These are phyloP conservation scores for Hydractinia symbiolongicarpus DNA, from an alignment of 30 jellyfish, hydroid and myxozoan genomes.

Conservation along the genomic window DNA sequence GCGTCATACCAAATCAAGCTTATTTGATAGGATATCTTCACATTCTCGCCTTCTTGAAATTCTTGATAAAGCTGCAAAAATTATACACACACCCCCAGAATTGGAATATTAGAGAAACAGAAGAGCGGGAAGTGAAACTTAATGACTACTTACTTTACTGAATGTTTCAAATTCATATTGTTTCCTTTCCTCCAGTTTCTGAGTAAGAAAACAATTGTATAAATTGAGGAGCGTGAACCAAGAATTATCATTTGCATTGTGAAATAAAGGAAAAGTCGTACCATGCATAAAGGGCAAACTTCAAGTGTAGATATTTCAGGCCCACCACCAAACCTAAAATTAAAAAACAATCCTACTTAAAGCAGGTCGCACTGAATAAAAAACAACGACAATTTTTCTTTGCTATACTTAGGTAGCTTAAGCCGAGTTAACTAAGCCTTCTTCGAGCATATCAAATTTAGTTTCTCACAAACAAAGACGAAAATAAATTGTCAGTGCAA, in stretches of 20 bases:
- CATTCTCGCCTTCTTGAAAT: conserved; percentile 49
- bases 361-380: too few relatives aligned
- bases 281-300: conserved; percentile 65
- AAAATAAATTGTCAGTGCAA: too few relatives aligned
- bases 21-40: conserved; percentile 36
- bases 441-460: too few relatives aligned
- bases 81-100: background rate
- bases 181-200: conserved; percentile 42
- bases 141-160: conserved; percentile 12
- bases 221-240: background rate
- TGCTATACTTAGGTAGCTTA: too few relatives aligned
- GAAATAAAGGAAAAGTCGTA: background rate
- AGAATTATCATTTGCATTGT: background rate
- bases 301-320: conserved; percentile 57
- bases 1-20: conserved; percentile 68
- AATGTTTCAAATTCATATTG: conserved; percentile 30
- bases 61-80: conserved; percentile 67
- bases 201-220: background rate
- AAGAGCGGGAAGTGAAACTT: background rate
- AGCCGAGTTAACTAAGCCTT: too few relatives aligned
- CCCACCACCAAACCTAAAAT: conserved; percentile 77
- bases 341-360: background rate
- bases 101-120: background rate
- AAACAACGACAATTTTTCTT: too few relatives aligned
- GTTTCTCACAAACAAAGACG: too few relatives aligned